Conservation (phyloP, 2,797 vertebrate genomes). For the Urophycis tenuis region DNA sequence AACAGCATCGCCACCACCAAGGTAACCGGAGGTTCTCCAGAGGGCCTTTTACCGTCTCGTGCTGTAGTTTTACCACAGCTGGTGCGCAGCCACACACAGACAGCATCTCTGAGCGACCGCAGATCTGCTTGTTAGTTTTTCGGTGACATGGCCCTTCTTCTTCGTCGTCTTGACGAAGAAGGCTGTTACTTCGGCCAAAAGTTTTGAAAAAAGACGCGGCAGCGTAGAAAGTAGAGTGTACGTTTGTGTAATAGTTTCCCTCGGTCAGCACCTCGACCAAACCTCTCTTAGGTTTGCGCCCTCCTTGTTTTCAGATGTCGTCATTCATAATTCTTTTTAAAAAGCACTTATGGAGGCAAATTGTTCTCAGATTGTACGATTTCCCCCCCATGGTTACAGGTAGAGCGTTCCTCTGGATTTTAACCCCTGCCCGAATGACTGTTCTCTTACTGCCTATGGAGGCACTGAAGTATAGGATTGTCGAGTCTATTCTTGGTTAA, state of each 20-base stretch:
- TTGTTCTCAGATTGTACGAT: neutral
- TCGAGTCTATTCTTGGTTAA: neutral
- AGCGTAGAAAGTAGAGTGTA: neutral
- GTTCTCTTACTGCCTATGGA: no score
- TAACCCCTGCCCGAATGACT: no score
- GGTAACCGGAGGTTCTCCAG: slow-evolving; percentile 61
- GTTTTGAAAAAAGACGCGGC: neutral
- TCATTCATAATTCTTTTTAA: no score
- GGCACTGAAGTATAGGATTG: no score
- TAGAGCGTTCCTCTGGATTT: neutral
- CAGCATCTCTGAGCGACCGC: neutral
- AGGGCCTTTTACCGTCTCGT: no score
- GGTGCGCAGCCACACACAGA: no score
- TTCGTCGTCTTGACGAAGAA: no score
- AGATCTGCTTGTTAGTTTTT: no score
- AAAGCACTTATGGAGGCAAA: neutral
- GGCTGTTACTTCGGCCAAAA: no score
- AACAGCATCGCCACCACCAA: slow-evolving; percentile 91
- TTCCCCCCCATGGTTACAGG: neutral
- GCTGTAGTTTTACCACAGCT: no score
- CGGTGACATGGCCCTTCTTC: no score
- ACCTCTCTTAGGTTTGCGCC: neutral
- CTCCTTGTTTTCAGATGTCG: neutral
- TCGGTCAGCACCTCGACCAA: neutral
- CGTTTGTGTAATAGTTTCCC: neutral